Percentiles rank a stretch among this genome's conserved stretches.
Evolutionary conservation across 1,140 invertebrate genomes (phyloP).

Genomic region (Acromyrmex heyeri): DNA sequence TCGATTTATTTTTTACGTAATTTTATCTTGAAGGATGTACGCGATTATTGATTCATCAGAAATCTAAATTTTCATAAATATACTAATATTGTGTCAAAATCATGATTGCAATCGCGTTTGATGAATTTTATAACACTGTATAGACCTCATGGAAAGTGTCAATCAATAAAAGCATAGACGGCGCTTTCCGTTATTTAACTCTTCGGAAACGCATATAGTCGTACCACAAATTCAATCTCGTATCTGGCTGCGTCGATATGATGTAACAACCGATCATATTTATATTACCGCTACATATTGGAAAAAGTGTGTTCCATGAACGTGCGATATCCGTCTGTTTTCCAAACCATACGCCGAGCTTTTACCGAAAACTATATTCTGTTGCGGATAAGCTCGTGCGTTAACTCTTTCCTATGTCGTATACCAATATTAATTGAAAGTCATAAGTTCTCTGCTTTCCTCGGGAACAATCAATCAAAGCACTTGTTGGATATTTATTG

Average conservation of each 20-base stretch:
- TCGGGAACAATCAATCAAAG: neutral
- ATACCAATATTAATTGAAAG: neutral
- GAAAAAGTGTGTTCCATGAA: conserved; percentile 12
- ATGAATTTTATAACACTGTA: neutral
- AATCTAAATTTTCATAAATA: neutral
- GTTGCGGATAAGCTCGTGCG: neutral
- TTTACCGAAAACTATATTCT: conserved; percentile 4
- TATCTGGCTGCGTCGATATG: conserved; percentile 31
- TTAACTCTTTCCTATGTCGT: neutral
- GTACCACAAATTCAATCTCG: conserved; percentile 55
- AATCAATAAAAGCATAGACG: conserved; percentile 10
- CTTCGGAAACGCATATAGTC: conserved; percentile 15
- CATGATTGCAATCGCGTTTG: neutral
- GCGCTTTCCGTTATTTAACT: conserved; percentile 42
- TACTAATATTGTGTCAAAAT: neutral
- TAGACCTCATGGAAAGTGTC: neutral
- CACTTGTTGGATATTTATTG: neutral
- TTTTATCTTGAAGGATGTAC: neutral
- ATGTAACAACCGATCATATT: conserved; percentile 52
- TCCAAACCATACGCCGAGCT: conserved; percentile 16
- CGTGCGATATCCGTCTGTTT: conserved; percentile 19
- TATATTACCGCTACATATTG: conserved; percentile 51
- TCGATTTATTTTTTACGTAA: neutral
- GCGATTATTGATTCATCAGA: neutral
- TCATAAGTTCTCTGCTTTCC: neutral